phyloP scores from a whole-genome alignment of 64 coral and sea anemone genomes.

The Orbicella faveolata region DNA sequence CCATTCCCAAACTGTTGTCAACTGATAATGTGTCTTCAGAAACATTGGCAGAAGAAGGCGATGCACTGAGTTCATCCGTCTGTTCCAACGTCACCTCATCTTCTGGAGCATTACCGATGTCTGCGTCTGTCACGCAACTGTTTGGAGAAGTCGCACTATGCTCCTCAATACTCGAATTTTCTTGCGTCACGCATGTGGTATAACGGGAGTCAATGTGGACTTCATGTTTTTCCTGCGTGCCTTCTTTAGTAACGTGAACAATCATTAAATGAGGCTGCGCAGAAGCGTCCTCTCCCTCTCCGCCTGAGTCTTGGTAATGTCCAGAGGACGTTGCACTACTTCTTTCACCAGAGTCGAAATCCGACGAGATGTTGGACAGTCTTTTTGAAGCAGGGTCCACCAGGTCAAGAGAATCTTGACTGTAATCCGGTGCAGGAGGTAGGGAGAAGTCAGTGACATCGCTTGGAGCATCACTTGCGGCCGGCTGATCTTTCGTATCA shows the following conservation, averaged over 20 bases:
- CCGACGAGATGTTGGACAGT: conserved; percentile 71
- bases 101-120: background rate
- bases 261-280: conserved; percentile 9
- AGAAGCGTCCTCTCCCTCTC: conserved; percentile 4
- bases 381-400: conserved; percentile 14
- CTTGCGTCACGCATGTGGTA: background rate
- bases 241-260: conserved; percentile 31
- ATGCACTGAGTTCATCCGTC: background rate
- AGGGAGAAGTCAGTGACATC: background rate
- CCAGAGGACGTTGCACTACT: conserved; percentile 40
- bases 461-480: background rate
- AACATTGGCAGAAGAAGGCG: background rate
- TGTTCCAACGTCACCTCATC: background rate
- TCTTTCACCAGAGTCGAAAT: conserved; percentile 70
- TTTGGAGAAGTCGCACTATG: background rate
- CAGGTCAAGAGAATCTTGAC: background rate
- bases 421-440: background rate
- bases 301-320: conserved; percentile 32
- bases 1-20: conserved; percentile 10
- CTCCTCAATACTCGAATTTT: background rate
- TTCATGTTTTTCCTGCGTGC: background rate
- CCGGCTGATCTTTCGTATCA: conserved; percentile 2
- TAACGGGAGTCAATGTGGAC: background rate
- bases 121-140: background rate
- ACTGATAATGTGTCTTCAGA: conserved; percentile 8